Evolutionary conservation across 2,888 invertebrate species (phyloP), one percentile per base, ranked within the genome.

Genomic region (Limenitis camilla): DNA sequence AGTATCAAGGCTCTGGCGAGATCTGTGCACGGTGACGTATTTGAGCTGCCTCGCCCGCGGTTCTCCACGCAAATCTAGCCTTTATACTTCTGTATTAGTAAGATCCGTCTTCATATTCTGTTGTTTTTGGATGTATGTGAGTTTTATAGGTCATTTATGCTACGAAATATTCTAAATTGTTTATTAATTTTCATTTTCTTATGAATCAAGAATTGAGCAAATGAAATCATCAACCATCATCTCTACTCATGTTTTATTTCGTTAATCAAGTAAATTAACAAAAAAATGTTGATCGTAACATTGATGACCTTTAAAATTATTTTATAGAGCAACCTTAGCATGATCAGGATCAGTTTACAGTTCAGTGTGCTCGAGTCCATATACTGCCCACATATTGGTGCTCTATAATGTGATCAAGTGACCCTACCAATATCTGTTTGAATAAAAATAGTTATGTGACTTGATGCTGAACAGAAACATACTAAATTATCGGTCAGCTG

Each of bases 1-100:
- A 95, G 94, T 74, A 96, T 97, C 74, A 94, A 95, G 80, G 96
- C 96, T n/a, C 83, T 97, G 67, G 96, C 96, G 19, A 93, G 93
- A 67, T 96, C 96, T 65, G 94, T 96, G 56, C 95, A 95, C 81
- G 95, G 94, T 56, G 95, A 96, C 80, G 93, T 95, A 63, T 96
- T 95, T 83, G 97, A 96, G 71, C 85, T 96, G 71, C 97, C 97
- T 40, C 90, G 93, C 58, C 95, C 95, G 59, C 91, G 95, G 70
- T 92, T 94, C 88, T 93, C 93, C 76, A 94, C 94, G 58, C 93
- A 94, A 88, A 93, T 95, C 86, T 95, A 92, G 90, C 68, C 19
- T 19, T 19, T 3, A 19, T 3, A 19, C 19, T 19, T 19, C 3
- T 19, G 19, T 19, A 19, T 19, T 19, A 19, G 19, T 19, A 19